Evolutionary conservation across 2,113 vertebrate genomes (phyloP).

Genomic region (Dunckerocampus dactyliophorus): DNA sequence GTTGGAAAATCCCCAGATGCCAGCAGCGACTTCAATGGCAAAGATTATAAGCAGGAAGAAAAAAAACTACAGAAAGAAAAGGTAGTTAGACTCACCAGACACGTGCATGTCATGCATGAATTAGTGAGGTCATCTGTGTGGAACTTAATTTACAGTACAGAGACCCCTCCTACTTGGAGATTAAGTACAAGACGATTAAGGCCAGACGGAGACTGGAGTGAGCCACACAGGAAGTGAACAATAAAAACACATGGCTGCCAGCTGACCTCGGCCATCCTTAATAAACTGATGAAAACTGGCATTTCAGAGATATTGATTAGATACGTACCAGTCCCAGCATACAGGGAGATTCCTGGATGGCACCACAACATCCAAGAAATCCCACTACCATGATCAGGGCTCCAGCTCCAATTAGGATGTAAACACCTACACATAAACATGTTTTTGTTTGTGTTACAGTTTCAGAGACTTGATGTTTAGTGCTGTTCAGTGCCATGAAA

Average conservation of each 20-base stretch:
- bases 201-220: constrained; percentile 10
- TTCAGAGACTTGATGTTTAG: too few species aligned
- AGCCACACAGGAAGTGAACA: constrained; percentile 11
- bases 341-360: constrained; percentile 91
- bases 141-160: constrained; percentile 31
- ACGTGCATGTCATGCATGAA: constrained; percentile 4
- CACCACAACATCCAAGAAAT: constrained; percentile 94
- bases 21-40: constrained; percentile 89
- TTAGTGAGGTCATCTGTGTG: constrained; percentile 45
- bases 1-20: constrained; percentile 92
- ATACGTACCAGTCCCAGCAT: constrained; percentile 93
- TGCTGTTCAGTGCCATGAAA: too few species aligned
- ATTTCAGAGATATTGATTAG: constrained; percentile 6
- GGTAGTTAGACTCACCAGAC: constrained; percentile 18
- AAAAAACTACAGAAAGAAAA: constrained; percentile 81
- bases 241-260: constrained; percentile 24
- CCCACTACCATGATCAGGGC: constrained; percentile 97
- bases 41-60: constrained; percentile 92
- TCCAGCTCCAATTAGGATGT: constrained; percentile 89
- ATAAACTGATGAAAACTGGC: constrained; percentile 24
- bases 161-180: constrained; percentile 41
- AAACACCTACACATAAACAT: constrained; percentile 77
- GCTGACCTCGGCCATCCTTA: constrained; percentile 35
- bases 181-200: constrained; percentile 58
- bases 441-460: constrained; percentile 1